These are phyloP conservation scores for Malacoraja senta DNA, from an alignment of 2,797 vertebrate genomes.

Conservation along the genomic window DNA sequence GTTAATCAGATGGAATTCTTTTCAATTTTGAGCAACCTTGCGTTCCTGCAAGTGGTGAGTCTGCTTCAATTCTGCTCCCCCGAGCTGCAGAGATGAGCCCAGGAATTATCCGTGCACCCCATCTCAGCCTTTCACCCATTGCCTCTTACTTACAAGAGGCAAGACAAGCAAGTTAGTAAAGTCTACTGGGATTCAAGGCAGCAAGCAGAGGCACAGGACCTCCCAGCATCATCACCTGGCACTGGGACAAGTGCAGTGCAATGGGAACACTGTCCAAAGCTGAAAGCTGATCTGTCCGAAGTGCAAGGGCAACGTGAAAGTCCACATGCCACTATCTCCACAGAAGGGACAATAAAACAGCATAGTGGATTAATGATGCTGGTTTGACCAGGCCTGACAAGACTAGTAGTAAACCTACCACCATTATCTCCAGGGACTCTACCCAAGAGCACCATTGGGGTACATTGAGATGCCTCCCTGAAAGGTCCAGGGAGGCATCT, in stretches of 20 bases:
- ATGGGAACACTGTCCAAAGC: not conserved
- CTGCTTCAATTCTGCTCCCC: conserved; percentile 76
- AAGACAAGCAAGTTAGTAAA: not conserved
- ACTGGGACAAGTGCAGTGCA: not conserved
- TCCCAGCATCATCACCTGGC: not conserved
- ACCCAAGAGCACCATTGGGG: no score
- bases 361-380: not conserved
- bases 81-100: conserved; percentile 61
- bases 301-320: not conserved
- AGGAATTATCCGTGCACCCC: not conserved
- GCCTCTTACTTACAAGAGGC: not conserved
- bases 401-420: no score
- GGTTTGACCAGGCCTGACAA: not conserved
- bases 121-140: not conserved
- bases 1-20: conserved; percentile 46
- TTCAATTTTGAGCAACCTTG: conserved; percentile 78
- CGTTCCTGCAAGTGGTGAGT: conserved; percentile 76
- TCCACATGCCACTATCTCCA: not conserved
- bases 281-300: not conserved
- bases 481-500: no score
- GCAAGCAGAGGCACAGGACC: no score
- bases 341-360: no score
- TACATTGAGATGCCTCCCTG: no score
- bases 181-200: no score
- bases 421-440: no score